These are phyloP conservation scores for Urechis unicinctus DNA, from an alignment of 2,888 invertebrate species.

Conservation along the genomic window DNA sequence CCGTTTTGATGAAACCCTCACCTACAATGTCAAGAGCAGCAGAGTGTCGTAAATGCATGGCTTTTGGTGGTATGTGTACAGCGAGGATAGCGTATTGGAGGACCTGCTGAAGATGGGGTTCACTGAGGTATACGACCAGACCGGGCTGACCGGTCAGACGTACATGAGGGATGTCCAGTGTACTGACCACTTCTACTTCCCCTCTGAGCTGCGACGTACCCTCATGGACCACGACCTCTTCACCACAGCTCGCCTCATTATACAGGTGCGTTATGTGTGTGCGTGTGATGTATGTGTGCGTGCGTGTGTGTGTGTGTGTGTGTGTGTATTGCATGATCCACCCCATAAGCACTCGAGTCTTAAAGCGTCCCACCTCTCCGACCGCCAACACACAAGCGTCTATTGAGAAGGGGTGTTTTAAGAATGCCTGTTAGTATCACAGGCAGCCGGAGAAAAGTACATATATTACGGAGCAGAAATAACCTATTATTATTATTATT, in stretches of 20 bases:
- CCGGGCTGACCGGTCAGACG: conserved; percentile 23
- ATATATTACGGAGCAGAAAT: no score
- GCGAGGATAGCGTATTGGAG: conserved; percentile 22
- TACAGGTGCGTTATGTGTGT: conserved; percentile 39
- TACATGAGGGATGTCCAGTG: conserved; percentile 39
- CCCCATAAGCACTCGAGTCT: no score
- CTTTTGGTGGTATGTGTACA: background rate
- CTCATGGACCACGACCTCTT: conserved; percentile 31
- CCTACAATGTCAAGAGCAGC: no score
- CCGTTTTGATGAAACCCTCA: no score
- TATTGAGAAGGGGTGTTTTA: background rate
- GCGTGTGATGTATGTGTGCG: no score
- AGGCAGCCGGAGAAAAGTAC: no score
- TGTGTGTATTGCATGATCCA: no score
- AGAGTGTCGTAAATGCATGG: no score
- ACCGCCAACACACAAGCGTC: background rate
- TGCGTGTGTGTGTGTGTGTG: no score
- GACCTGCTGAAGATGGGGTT: conserved; percentile 32
- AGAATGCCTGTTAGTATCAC: no score
- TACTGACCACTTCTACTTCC: conserved; percentile 37
- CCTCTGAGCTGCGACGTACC: conserved; percentile 27
- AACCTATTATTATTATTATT: no score
- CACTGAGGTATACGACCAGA: conserved; percentile 20
- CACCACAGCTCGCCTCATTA: conserved; percentile 31
- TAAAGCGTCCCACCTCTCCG: background rate